Percentiles rank a stretch among this genome's conserved stretches.
Evolutionary conservation across 2,888 invertebrate genomes (phyloP).

Genomic region (Cylindroiulus punctatus): DNA sequence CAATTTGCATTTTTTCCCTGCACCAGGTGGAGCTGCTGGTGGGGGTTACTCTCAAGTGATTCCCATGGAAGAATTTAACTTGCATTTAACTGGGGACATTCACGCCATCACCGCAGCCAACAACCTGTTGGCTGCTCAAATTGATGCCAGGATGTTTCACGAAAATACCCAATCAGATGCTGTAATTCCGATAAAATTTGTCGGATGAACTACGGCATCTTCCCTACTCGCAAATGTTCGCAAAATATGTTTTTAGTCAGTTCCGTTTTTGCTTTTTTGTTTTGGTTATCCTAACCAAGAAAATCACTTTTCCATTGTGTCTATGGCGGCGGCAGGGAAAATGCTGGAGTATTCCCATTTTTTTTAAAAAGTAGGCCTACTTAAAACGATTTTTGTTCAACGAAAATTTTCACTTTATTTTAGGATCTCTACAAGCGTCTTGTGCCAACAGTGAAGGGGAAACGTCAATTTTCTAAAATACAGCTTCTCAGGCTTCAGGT

Average conservation of each 20-base stretch:
- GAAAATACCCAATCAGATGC: conserved; percentile 90
- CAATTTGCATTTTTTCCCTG: conserved; percentile 44
- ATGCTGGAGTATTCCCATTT: too few species aligned
- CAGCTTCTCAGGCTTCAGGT: conserved; percentile 77
- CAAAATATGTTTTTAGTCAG: too few species aligned
- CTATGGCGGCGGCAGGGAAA: too few species aligned
- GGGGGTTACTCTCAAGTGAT: conserved; percentile 97
- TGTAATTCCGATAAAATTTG: conserved; percentile 58
- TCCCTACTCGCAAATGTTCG: too few species aligned
- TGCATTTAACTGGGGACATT: conserved; percentile 97
- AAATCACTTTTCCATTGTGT: too few species aligned
- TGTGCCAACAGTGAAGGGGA: conserved; percentile 84
- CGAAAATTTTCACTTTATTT: conserved; percentile 48
- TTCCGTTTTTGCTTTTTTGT: not conserved
- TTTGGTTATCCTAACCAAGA: too few species aligned
- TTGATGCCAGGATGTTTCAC: conserved; percentile 97
- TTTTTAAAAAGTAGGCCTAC: too few species aligned
- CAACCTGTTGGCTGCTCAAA: conserved; percentile 95
- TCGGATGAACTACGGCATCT: too few species aligned
- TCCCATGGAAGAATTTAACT: conserved; percentile 99
- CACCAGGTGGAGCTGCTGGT: conserved; percentile 90
- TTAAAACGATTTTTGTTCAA: not conserved
- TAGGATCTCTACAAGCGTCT: conserved; percentile 84
- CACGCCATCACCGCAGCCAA: conserved; percentile 99
- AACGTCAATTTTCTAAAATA: conserved; percentile 84